These are phyloP conservation scores for Gymnocypris eckloni DNA, from an alignment of 2,797 vertebrate genomes.

Conservation along the genomic window DNA sequence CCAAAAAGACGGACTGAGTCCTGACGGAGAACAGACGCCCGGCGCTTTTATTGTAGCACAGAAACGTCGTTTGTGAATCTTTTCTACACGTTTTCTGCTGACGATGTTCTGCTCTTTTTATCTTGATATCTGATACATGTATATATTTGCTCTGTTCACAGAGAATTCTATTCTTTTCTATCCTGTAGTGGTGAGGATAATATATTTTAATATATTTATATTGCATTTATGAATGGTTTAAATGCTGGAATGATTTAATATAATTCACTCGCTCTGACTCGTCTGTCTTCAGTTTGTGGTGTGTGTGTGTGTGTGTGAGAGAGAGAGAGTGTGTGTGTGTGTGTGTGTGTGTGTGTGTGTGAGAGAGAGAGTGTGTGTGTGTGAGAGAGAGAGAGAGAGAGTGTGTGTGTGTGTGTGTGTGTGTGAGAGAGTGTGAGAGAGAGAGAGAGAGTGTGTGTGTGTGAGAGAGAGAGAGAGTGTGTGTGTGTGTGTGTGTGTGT, in stretches of 20 bases:
- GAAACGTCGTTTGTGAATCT: not conserved
- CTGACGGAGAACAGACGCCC: not conserved
- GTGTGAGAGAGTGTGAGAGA: too few species aligned
- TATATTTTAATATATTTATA: constrained; percentile 34
- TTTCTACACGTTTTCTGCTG: not conserved
- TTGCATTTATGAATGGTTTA: constrained; percentile 13
- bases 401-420: too few species aligned
- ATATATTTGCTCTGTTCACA: constrained; percentile 1
- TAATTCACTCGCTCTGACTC: not conserved
- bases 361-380: too few species aligned
- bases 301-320: too few species aligned
- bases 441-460: too few species aligned
- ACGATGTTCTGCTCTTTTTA: not conserved
- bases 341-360: too few species aligned
- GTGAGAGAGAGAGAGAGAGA: too few species aligned
- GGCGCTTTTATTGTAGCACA: not conserved
- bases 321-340: too few species aligned
- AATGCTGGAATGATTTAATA: not conserved
- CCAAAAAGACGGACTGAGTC: constrained; percentile 72
- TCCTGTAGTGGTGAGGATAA: not conserved
- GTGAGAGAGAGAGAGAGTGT: too few species aligned
- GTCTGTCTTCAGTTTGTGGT: not conserved
- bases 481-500: too few species aligned
- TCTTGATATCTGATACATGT: not conserved
- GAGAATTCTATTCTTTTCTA: constrained; percentile 26